phyloP scores from a whole-genome alignment of 2,113 vertebrate species.

The Lepus americanus region DNA sequence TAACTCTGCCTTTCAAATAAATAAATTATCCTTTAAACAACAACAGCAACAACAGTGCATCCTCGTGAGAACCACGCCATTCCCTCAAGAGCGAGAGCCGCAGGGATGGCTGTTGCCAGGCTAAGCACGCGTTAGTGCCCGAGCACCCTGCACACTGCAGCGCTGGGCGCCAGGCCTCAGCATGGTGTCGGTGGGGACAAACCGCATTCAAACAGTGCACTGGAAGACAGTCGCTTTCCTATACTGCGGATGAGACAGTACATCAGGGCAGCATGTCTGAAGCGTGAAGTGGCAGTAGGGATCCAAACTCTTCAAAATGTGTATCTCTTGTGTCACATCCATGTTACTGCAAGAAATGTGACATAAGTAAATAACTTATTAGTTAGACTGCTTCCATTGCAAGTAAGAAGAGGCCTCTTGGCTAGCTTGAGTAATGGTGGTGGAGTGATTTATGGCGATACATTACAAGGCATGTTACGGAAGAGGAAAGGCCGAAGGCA shows the following conservation, averaged over 20 bases:
- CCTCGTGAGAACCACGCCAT: too few species aligned
- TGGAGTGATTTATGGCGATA: background rate
- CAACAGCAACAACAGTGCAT: too few species aligned
- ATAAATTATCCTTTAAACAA: too few species aligned
- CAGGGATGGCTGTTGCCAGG: too few species aligned
- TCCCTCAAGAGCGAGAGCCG: too few species aligned
- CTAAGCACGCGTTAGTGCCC: too few species aligned
- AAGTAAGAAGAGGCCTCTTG: conserved; percentile 26
- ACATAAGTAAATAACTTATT: conserved; percentile 10
- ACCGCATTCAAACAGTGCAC: too few species aligned
- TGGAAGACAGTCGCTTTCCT: background rate
- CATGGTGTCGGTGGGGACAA: too few species aligned
- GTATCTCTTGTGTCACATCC: background rate
- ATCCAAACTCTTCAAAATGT: background rate
- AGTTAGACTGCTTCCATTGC: background rate
- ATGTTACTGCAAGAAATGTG: conserved; percentile 42
- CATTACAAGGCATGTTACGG: background rate
- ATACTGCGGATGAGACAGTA: background rate
- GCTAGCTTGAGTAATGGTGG: background rate
- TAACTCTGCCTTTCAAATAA: too few species aligned
- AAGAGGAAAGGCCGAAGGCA: background rate
- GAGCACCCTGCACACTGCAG: too few species aligned
- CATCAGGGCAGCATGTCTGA: background rate
- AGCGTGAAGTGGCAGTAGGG: background rate
- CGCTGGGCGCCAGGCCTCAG: too few species aligned